Base-by-base conservation (phyloP, 2,888 invertebrate genomes). In the Lypha dubia region DNA sequence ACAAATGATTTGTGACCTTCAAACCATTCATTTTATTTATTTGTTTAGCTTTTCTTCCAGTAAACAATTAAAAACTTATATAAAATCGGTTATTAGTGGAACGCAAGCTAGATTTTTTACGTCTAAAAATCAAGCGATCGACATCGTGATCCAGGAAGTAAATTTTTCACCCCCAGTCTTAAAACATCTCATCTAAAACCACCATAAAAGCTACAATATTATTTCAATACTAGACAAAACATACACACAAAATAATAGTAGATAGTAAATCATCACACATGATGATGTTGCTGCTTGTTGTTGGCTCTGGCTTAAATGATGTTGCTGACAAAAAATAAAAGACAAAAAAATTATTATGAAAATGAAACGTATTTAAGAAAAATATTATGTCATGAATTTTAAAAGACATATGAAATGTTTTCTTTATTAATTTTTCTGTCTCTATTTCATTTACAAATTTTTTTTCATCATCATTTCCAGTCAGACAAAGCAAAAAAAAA, bases 301-400 rank as follows among this genome's bases (percentile, higher is more conserved):
- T 20, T 73, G 70, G 32, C 24, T n/a, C n/a, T 41, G 56, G 28
- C 74, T 62, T 20, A 20, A 9, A 20, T 73, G 38, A n/a, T 65
- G 46, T 22, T 74, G 41, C 2, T 28, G 41, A 60, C 17, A 51
- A 22, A 56, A 28, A 28, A 28, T 28, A 28, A 28, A 28, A 28
- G 5, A n/a, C n/a, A 4, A 28, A 56, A 56, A 46, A 28, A 51
- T 79, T 51, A 63, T 67, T 58, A 58, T 70, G 62, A 70, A 51
- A 70, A 70, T 67, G 65, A 51, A 75, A 81, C 32, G 38, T 73
- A 67, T 73, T 58, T 75, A 70, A 38, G 70, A 70, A 84, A 84
- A 56, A 74, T 81, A 81, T 84, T 84, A 77, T 84, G 81, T 81
- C 84, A 81, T 84, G 81, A 77, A 74, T 84, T 84, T 81, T 81